Percentiles rank a stretch among this genome's conserved stretches.
Evolutionary conservation across 1,140 invertebrate genomes (phyloP).

Genomic region (Sitophilus oryzae): DNA sequence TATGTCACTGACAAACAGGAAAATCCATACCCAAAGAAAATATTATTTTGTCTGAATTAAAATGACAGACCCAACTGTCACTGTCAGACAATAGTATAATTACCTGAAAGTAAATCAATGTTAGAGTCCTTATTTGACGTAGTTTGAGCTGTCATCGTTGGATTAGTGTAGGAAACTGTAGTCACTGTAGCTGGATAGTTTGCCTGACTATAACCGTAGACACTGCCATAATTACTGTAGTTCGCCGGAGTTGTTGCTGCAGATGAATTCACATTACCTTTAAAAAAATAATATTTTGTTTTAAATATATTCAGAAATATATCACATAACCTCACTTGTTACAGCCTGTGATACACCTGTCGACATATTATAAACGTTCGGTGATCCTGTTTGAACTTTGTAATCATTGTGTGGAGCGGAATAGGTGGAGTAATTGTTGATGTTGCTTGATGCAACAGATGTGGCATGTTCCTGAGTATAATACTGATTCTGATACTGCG

Average conservation of each 20-base stretch:
- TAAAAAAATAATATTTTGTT: background rate
- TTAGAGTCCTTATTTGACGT: constrained; percentile 46
- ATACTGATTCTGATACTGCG: constrained; percentile 12
- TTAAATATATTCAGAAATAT: background rate
- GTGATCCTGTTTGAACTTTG: constrained; percentile 8
- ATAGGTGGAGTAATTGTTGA: constrained; percentile 15
- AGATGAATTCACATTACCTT: constrained; percentile 1
- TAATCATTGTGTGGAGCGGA: constrained; percentile 20
- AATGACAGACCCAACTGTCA: too few species aligned
- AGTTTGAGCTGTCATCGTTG: constrained; percentile 2
- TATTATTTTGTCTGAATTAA: too few species aligned
- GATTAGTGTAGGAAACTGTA: constrained; percentile 10
- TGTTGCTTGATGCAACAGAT: constrained; percentile 15
- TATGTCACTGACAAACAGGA: too few species aligned
- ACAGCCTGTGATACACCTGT: constrained; percentile 6
- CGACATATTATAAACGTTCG: constrained; percentile 2
- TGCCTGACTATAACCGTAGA: constrained; percentile 14
- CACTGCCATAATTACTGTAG: constrained; percentile 10
- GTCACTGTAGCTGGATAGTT: constrained; percentile 3
- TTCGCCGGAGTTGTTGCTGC: background rate
- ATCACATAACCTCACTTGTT: background rate
- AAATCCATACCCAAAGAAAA: too few species aligned
- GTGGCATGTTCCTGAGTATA: constrained; percentile 21
- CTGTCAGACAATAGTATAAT: background rate
- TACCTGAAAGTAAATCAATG: constrained; percentile 67